phyloP scores from a whole-genome alignment of 1,140 invertebrate species.

The Drosophila nebulosa region DNA sequence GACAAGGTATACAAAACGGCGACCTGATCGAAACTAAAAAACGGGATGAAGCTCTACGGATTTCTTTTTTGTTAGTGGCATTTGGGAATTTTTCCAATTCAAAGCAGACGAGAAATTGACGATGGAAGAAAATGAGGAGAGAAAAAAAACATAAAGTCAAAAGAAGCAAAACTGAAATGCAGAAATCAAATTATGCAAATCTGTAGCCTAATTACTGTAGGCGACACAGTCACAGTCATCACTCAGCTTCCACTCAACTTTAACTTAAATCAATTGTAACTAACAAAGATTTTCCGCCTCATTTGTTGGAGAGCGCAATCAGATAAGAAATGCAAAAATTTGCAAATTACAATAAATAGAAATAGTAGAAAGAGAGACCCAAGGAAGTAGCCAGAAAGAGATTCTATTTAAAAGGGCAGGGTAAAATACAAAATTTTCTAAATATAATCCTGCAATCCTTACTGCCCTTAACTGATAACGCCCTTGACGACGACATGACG shows the following conservation, averaged over 20 bases:
- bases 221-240: not conserved
- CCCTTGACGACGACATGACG: too few species aligned
- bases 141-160: not conserved
- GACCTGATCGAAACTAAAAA: conserved; percentile 10
- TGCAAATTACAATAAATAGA: not conserved
- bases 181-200: conserved; percentile 66
- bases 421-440: not conserved
- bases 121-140: not conserved
- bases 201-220: conserved; percentile 45
- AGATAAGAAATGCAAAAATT: conserved; percentile 51
- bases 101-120: not conserved
- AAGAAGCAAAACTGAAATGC: not conserved
- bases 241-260: conserved; percentile 19
- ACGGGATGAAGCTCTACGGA: conserved; percentile 20
- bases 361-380: not conserved
- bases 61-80: not conserved
- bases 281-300: conserved; percentile 32
- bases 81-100: not conserved
- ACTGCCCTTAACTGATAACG: too few species aligned
- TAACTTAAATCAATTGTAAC: conserved; percentile 62
- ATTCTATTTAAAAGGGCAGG: not conserved
- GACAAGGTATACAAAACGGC: not conserved
- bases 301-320: conserved; percentile 41
- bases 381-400: not conserved
- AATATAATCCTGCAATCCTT: too few species aligned